phyloP scores from a whole-genome alignment of 1,140 invertebrate species.

The Drosophila takahashii region DNA sequence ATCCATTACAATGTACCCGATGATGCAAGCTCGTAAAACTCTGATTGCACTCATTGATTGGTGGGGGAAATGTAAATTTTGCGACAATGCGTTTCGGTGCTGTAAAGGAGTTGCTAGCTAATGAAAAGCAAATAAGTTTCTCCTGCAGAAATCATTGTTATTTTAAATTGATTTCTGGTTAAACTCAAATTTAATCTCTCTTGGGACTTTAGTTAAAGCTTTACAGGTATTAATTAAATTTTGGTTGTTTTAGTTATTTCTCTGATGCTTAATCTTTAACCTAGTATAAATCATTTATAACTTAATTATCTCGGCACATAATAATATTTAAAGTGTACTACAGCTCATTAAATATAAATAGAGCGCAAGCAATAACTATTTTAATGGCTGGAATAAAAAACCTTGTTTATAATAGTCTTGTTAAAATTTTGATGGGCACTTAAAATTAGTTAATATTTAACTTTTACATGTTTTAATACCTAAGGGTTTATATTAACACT shows the following conservation, averaged over 20 bases:
- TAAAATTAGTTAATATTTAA: too few relatives aligned
- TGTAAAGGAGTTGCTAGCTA: not conserved
- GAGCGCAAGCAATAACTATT: not conserved
- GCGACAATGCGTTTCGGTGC: conserved; percentile 12
- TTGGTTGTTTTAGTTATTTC: not conserved
- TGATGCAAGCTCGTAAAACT: conserved; percentile 42
- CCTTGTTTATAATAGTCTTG: too few relatives aligned
- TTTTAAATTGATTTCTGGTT: not conserved
- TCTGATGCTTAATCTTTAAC: too few relatives aligned
- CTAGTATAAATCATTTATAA: not conserved
- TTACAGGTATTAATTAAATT: too few relatives aligned
- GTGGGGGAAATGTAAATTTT: conserved; percentile 19
- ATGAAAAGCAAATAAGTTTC: not conserved
- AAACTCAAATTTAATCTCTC: not conserved
- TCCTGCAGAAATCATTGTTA: not conserved
- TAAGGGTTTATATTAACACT: too few relatives aligned
- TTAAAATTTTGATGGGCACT: not conserved
- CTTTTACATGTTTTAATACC: not conserved
- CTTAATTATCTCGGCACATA: not conserved
- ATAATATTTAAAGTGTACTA: not conserved
- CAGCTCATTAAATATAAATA: not conserved
- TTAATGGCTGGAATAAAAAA: not conserved
- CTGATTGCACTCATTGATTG: conserved; percentile 47
- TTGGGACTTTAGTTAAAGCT: too few relatives aligned
- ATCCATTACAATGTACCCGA: conserved; percentile 27